Conservation (phyloP, 2,888 invertebrate genomes). For the Xestia sexstrigata region DNA sequence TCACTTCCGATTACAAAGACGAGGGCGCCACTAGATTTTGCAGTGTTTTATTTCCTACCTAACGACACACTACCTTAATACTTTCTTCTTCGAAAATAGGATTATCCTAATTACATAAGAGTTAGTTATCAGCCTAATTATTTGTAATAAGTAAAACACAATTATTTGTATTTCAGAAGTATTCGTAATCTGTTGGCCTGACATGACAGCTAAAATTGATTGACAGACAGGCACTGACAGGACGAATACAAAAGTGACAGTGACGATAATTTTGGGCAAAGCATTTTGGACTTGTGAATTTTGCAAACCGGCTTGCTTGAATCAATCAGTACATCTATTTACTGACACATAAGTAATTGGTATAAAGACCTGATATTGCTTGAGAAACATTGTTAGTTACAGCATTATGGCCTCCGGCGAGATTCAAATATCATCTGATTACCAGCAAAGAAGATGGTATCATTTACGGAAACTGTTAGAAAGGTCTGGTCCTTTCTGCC, state of each 20-base stretch:
- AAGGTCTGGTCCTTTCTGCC: constrained; percentile 97
- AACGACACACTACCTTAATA: background rate
- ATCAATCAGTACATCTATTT: background rate
- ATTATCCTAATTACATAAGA: background rate
- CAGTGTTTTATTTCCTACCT: background rate
- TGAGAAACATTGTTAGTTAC: background rate
- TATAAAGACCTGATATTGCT: constrained; percentile 3
- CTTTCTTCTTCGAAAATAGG: background rate
- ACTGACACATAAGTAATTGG: background rate
- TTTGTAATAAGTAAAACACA: background rate
- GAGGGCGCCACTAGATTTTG: constrained; percentile 51
- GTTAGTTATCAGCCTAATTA: background rate
- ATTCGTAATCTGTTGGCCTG: constrained; percentile 28
- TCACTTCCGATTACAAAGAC: background rate
- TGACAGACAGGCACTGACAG: too few relatives aligned
- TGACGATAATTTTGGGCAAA: background rate
- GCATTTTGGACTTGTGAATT: background rate
- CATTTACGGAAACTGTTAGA: constrained; percentile 96
- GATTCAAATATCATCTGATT: constrained; percentile 75
- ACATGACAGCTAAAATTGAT: constrained; percentile 10
- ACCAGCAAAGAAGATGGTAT: constrained; percentile 93
- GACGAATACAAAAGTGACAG: background rate
- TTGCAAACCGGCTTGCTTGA: constrained; percentile 24
- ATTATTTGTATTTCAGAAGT: background rate
- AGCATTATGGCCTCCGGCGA: constrained; percentile 77